Evolutionary conservation across 1,140 invertebrate genomes (phyloP).

Genomic region (Apis florea): DNA sequence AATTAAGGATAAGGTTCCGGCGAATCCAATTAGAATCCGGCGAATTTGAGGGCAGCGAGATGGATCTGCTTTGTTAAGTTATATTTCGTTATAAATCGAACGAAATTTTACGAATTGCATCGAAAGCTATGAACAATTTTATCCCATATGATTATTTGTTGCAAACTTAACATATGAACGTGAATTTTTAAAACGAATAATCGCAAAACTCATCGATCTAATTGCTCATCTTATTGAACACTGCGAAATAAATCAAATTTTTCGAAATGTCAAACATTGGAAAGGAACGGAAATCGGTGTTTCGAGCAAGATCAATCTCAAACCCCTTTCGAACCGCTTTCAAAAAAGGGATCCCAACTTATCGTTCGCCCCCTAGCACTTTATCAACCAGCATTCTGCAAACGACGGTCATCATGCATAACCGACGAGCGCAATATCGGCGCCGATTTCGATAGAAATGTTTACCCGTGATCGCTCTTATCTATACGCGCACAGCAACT

Average conservation of each 20-base stretch:
- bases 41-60: background rate
- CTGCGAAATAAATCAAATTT: background rate
- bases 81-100: too few relatives aligned
- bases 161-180: too few relatives aligned
- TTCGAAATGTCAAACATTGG: background rate
- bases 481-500: constrained; percentile 17
- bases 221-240: too few relatives aligned
- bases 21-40: constrained; percentile 13
- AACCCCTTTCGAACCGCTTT: background rate
- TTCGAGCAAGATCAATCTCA: background rate
- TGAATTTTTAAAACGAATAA: too few relatives aligned
- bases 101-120: too few relatives aligned
- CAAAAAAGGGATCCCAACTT: background rate
- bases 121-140: too few relatives aligned
- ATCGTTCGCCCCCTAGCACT: background rate
- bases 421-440: constrained; percentile 1
- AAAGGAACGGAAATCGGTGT: background rate
- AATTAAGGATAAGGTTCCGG: background rate
- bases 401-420: background rate
- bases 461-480: constrained; percentile 25
- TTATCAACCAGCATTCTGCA: background rate
- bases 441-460: constrained; percentile 35
- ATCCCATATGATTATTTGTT: too few relatives aligned
- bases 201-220: too few relatives aligned
- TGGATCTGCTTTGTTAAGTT: too few relatives aligned